Percentiles rank a stretch among this genome's conserved stretches.
Evolutionary conservation across 2,113 vertebrate genomes (phyloP).

Genomic region (Noctilio leporinus): DNA sequence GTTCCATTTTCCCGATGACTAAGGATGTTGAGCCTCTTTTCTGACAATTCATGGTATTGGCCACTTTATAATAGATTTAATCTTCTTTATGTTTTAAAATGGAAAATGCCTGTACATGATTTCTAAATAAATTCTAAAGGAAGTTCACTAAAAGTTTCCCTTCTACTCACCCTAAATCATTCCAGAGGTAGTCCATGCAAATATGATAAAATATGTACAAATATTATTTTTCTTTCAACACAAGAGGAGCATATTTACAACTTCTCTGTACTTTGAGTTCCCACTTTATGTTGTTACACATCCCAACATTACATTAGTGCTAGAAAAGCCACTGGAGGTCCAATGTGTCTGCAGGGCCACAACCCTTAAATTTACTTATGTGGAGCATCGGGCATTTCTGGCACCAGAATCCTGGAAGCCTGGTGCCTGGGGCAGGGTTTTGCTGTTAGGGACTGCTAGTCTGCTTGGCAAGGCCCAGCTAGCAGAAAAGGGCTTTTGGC

Average conservation of each 20-base stretch:
- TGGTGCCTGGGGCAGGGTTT: neutral
- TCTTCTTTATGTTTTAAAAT: neutral
- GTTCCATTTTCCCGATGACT: neutral
- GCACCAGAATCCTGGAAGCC: neutral
- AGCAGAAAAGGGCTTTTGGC: no score
- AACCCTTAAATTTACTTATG: neutral
- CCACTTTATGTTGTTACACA: neutral
- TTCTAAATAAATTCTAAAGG: neutral
- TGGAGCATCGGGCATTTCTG: neutral
- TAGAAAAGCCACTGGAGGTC: accelerated
- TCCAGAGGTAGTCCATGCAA: neutral
- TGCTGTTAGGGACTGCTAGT: no score
- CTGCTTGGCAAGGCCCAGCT: no score
- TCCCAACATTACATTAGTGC: neutral
- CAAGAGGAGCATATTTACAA: neutral
- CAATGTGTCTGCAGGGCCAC: neutral
- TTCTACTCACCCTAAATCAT: neutral
- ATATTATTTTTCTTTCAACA: neutral
- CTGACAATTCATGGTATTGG: neutral
- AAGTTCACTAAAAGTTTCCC: neutral
- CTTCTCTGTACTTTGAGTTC: neutral
- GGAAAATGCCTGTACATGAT: neutral
- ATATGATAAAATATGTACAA: neutral
- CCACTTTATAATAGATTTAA: neutral
- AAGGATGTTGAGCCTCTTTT: neutral